Evolutionary conservation across 2,797 vertebrate genomes (phyloP).

Genomic region (Enteromius paludinosus): DNA sequence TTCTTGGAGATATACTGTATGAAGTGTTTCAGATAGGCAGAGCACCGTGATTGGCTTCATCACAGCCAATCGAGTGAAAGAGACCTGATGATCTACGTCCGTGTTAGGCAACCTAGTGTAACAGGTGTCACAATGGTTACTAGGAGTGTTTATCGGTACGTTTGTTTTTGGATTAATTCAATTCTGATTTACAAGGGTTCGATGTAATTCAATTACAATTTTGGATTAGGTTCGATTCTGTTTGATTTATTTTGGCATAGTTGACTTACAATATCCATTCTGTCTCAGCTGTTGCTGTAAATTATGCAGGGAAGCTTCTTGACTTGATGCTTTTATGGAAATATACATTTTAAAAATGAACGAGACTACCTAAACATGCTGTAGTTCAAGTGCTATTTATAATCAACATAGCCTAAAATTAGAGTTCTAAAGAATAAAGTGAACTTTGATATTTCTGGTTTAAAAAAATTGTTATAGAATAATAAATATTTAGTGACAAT

Average conservation of each 20-base stretch:
- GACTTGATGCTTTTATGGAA: neutral
- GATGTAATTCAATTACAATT: neutral
- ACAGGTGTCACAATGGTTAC: slow-evolving; percentile 27
- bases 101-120: slow-evolving; percentile 11
- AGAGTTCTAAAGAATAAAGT: neutral
- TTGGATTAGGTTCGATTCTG: neutral
- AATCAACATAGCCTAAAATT: neutral
- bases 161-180: neutral
- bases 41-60: slow-evolving; percentile 53
- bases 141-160: neutral
- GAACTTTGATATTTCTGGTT: neutral
- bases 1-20: slow-evolving; percentile 55
- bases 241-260: neutral
- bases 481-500: too few species aligned
- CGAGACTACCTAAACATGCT: neutral
- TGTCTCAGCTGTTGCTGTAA: neutral
- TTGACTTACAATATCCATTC: neutral
- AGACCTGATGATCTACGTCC: slow-evolving; percentile 28
- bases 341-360: neutral
- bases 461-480: neutral
- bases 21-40: slow-evolving; percentile 59
- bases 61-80: slow-evolving; percentile 26
- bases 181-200: neutral
- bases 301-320: neutral
- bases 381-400: neutral